These are phyloP conservation scores for Pteropus alecto DNA, from an alignment of 2,113 vertebrate genomes.

Conservation along the genomic window DNA sequence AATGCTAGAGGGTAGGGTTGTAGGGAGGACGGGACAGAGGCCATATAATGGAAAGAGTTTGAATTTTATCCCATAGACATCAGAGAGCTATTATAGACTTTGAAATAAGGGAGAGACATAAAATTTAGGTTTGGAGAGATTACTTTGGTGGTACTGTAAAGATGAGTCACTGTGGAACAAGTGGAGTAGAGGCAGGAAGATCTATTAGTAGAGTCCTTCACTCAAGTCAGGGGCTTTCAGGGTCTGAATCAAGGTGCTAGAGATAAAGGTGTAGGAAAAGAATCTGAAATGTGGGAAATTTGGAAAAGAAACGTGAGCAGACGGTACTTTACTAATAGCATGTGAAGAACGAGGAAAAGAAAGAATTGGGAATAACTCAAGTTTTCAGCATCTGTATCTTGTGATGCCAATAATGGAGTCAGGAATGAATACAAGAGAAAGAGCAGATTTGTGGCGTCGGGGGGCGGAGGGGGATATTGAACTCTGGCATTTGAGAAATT, in stretches of 20 bases:
- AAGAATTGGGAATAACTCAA: neutral
- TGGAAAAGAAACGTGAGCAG: neutral
- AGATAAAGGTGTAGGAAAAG: neutral
- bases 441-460: neutral
- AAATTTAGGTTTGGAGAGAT: neutral
- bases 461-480: neutral
- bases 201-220: neutral
- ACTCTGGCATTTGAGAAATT: neutral
- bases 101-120: constrained; percentile 5
- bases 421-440: neutral
- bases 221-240: neutral
- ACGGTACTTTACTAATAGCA: neutral
- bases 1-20: neutral
- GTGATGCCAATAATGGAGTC: neutral
- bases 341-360: neutral
- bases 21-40: neutral
- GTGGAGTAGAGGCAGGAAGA: neutral
- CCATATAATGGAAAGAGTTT: neutral
- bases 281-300: neutral
- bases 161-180: neutral
- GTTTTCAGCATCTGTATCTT: neutral
- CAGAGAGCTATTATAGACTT: neutral
- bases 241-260: neutral
- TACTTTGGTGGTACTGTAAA: neutral
- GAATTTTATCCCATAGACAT: neutral